Evolutionary conservation across 2,888 invertebrate genomes (phyloP).

Genomic region (Sinotaia quadrata): DNA sequence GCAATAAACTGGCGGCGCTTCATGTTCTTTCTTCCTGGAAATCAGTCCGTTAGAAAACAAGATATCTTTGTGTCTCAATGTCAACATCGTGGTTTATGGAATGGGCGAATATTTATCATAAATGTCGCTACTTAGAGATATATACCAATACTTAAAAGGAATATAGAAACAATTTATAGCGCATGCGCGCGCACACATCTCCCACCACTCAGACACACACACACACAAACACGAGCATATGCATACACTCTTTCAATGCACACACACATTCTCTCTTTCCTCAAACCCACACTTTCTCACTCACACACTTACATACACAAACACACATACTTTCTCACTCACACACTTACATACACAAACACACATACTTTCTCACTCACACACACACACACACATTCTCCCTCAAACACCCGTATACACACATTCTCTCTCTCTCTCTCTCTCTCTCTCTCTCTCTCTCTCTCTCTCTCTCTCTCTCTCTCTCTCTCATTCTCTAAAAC

Average conservation of each 20-base stretch:
- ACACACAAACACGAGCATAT: neutral
- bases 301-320: no score
- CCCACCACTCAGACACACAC: no score
- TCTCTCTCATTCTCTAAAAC: neutral
- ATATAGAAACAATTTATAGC: neutral
- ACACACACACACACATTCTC: neutral
- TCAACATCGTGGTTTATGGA: no score
- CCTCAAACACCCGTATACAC: neutral
- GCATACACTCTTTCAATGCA: neutral
- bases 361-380: neutral
- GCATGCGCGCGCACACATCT: neutral
- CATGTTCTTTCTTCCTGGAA: no score
- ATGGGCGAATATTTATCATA: no score
- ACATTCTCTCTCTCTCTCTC: neutral
- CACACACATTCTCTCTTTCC: neutral
- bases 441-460: conserved; percentile 3
- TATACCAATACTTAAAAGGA: no score
- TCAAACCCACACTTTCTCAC: neutral
- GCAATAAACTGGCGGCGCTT: no score
- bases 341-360: no score
- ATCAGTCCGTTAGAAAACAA: no score
- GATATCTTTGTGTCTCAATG: no score
- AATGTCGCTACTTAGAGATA: no score
- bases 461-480: neutral
- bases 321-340: no score